Conservation (phyloP, 2,113 vertebrate species). For the Elaphurus davidianus region DNA sequence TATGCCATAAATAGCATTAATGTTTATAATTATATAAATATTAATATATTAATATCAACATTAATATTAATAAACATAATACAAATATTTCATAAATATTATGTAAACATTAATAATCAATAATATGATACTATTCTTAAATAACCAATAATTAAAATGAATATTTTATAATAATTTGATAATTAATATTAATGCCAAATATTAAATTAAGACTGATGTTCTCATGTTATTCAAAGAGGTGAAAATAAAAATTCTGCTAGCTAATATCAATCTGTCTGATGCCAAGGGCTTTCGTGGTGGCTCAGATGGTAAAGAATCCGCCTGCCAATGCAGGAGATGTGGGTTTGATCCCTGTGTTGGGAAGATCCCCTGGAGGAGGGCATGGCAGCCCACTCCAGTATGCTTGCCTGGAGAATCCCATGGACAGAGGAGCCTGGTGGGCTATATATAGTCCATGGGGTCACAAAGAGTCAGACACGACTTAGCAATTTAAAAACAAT, state of each 20-base stretch:
- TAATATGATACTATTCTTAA: not conserved
- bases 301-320: not conserved
- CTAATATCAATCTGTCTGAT: too few species aligned
- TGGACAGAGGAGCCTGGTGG: not conserved
- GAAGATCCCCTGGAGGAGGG: not conserved
- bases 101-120: not conserved
- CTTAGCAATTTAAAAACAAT: not conserved
- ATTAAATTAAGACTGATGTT: not conserved
- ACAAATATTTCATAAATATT: not conserved
- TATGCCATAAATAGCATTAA: not conserved
- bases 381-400: not conserved
- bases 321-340: not conserved
- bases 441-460: not conserved
- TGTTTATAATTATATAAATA: not conserved
- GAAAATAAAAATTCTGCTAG: not conserved
- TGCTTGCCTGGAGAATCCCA: not conserved
- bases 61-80: too few species aligned
- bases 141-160: not conserved
- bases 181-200: not conserved
- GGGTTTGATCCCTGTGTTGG: rapidly evolving
- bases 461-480: rapidly evolving
- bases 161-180: not conserved
- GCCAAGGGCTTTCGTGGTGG: not conserved
- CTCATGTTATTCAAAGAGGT: not conserved
- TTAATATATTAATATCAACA: not conserved